These are phyloP conservation scores for Philotrypesis tridentata DNA, from an alignment of 1,140 invertebrate genomes.

Conservation along the genomic window DNA sequence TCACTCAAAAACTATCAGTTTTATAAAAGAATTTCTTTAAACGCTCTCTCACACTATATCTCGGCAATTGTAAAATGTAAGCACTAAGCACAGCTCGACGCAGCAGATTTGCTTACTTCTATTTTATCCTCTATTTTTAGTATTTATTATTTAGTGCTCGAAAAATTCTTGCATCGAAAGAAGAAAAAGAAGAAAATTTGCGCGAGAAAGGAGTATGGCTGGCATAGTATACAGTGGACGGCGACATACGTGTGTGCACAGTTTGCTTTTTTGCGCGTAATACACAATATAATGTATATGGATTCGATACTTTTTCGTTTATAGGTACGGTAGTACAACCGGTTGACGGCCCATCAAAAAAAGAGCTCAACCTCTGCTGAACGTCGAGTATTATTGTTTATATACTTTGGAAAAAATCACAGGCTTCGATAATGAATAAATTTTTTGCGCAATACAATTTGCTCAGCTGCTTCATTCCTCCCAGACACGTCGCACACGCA, in stretches of 20 bases:
- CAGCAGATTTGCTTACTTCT: constrained; percentile 18
- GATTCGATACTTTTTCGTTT: not conserved
- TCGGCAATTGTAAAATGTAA: constrained; percentile 40
- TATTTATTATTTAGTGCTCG: constrained; percentile 11
- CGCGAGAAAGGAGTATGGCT: constrained; percentile 34
- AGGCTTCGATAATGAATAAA: constrained; percentile 47
- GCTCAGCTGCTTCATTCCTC: not conserved
- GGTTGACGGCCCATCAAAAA: constrained; percentile 21
- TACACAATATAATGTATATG: not conserved
- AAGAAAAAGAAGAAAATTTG: constrained; percentile 35
- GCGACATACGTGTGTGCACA: constrained; percentile 33
- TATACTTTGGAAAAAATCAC: constrained; percentile 50
- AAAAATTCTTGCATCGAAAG: constrained; percentile 10
- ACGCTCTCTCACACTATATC: not conserved
- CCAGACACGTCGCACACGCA: not conserved
- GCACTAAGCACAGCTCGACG: constrained; percentile 37
- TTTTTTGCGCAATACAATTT: constrained; percentile 29
- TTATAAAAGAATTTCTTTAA: constrained; percentile 6
- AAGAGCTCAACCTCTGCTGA: constrained; percentile 24
- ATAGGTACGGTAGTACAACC: constrained; percentile 15
- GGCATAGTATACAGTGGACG: constrained; percentile 46
- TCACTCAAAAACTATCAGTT: constrained; percentile 39
- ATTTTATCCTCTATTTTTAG: not conserved
- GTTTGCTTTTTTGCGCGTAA: constrained; percentile 20
- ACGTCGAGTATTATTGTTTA: constrained; percentile 12